Evolutionary conservation across 1,140 invertebrate genomes (phyloP).

Genomic region (Drosophila auraria): DNA sequence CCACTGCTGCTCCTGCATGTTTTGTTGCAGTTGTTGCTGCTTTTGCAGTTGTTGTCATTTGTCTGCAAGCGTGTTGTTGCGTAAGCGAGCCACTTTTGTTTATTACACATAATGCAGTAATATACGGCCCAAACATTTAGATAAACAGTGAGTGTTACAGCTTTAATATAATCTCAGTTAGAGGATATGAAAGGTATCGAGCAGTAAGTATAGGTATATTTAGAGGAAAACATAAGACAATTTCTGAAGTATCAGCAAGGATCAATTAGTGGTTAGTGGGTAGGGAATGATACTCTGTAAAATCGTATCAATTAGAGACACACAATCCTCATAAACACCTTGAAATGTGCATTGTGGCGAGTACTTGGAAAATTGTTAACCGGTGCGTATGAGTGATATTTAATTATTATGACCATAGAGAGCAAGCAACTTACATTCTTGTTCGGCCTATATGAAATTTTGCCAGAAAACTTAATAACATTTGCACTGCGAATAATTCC

Average conservation of each 20-base stretch:
- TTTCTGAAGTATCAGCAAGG: not conserved
- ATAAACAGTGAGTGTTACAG: conserved; percentile 8
- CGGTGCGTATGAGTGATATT: conserved; percentile 78
- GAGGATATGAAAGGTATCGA: not conserved
- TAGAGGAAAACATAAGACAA: not conserved
- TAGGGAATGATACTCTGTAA: too few species aligned
- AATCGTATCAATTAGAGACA: not conserved
- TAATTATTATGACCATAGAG: conserved; percentile 65
- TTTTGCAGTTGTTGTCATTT: conserved; percentile 51
- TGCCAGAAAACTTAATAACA: not conserved
- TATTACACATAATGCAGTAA: conserved; percentile 41
- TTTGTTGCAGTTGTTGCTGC: conserved; percentile 19
- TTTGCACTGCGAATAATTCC: not conserved
- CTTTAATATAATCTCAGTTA: not conserved
- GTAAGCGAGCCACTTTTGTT: conserved; percentile 61
- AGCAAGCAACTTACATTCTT: not conserved
- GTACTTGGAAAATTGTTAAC: conserved; percentile 26
- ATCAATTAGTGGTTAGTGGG: too few species aligned
- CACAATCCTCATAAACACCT: conserved; percentile 1
- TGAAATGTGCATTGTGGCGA: conserved; percentile 5
- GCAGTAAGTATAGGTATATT: too few species aligned
- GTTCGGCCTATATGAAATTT: not conserved
- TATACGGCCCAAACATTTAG: conserved; percentile 17
- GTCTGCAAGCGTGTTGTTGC: conserved; percentile 62
- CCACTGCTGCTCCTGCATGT: conserved; percentile 26